Evolutionary conservation across 2,888 invertebrate genomes (phyloP).

Genomic region (Cactoblastis cactorum): DNA sequence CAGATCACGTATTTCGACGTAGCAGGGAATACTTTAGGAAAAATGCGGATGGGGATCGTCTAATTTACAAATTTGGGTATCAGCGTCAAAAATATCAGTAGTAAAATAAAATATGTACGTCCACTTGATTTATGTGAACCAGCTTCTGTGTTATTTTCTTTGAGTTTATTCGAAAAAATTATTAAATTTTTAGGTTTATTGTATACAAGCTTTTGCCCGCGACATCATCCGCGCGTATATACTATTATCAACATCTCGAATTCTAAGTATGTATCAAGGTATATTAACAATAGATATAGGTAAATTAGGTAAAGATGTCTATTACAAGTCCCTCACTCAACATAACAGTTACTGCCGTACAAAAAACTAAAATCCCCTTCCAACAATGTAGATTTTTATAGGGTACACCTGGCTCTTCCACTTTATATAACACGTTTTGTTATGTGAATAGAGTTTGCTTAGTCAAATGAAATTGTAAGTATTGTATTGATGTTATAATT

Average conservation of each 20-base stretch:
- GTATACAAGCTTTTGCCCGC: no score
- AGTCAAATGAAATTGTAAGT: background rate
- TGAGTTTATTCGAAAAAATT: no score
- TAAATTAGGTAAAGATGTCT: no score
- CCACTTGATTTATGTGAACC: no score
- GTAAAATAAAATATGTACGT: no score
- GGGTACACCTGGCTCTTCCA: constrained; percentile 2
- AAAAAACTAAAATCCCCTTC: background rate
- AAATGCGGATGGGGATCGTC: background rate
- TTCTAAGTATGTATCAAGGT: no score
- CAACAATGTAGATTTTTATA: constrained; percentile 8
- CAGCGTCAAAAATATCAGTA: background rate
- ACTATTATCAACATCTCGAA: no score
- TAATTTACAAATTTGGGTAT: background rate
- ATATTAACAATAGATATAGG: no score
- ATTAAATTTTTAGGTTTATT: no score
- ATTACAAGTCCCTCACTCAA: no score
- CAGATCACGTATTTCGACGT: background rate
- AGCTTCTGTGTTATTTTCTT: no score
- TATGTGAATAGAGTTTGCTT: constrained; percentile 1
- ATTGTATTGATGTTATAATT: background rate
- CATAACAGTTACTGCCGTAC: constrained; percentile 1
- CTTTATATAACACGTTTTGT: constrained; percentile 1
- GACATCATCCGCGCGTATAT: no score
- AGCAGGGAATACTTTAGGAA: background rate